phyloP scores from a whole-genome alignment of 2,113 vertebrate species.

The Coptodon rendalli region DNA sequence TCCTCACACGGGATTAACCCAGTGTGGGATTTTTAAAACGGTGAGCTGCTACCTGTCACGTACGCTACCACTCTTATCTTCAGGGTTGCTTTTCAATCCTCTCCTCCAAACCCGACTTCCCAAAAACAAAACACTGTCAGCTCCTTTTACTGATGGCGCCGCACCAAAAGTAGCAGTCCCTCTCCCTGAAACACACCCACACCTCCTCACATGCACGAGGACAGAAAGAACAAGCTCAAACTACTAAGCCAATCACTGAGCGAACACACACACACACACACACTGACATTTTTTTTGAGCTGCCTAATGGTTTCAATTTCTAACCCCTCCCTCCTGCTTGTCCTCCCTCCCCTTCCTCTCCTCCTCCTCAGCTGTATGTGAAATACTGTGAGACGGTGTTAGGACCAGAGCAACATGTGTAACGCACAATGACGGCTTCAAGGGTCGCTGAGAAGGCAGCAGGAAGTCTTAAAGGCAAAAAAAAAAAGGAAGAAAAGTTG shows the following conservation, averaged over 20 bases:
- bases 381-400: constrained; percentile 55
- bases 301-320: constrained; percentile 51
- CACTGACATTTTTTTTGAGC: constrained; percentile 42
- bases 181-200: constrained; percentile 11
- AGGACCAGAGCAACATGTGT: constrained; percentile 60
- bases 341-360: constrained; percentile 15
- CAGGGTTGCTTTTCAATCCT: constrained; percentile 16
- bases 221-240: constrained; percentile 17
- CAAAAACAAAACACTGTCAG: not conserved
- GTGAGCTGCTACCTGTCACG: constrained; percentile 67
- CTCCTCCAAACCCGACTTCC: not conserved
- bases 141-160: constrained; percentile 5
- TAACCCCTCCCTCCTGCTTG: not conserved
- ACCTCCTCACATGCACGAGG: not conserved
- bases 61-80: constrained; percentile 27
- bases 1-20: constrained; percentile 56
- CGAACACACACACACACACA: not conserved
- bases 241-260: constrained; percentile 22
- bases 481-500: not conserved
- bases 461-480: not conserved
- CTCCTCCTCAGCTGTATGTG: constrained; percentile 60
- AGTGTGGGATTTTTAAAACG: constrained; percentile 50
- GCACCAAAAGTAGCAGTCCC: constrained; percentile 16
- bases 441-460: not conserved
- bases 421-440: constrained; percentile 26